Conservation (phyloP, 2,113 vertebrate species). For the Brachypodius melanocephalos region DNA sequence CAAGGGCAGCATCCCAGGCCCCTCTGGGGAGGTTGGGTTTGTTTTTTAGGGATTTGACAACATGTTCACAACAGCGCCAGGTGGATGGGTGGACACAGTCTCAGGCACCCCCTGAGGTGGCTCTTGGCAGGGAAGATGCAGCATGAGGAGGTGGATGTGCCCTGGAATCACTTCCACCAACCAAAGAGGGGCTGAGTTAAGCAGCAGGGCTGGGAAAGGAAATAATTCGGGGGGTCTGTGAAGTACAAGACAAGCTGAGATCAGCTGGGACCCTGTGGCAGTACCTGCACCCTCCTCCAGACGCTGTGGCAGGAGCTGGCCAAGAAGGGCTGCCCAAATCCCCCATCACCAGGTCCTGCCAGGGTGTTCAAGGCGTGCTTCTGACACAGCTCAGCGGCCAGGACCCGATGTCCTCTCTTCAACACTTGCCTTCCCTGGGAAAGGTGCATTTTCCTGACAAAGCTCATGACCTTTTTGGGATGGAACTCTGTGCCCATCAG, state of each 20-base stretch:
- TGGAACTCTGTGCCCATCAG: not conserved
- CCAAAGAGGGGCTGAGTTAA: not conserved
- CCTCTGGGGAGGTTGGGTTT: not conserved
- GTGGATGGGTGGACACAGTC: not conserved
- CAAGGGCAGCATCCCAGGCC: not conserved
- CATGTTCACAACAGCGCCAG: rapidly evolving
- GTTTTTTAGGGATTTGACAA: not conserved
- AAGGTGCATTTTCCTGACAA: rapidly evolving
- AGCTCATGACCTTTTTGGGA: not conserved
- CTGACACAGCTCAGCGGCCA: rapidly evolving
- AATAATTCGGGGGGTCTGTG: not conserved
- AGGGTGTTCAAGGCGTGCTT: not conserved
- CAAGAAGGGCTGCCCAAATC: not conserved
- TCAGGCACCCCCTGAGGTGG: not conserved
- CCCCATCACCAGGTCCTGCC: rapidly evolving
- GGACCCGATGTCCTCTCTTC: not conserved
- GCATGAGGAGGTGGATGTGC: not conserved
- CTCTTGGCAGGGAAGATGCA: not conserved
- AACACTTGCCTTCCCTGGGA: rapidly evolving
- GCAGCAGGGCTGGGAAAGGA: not conserved
- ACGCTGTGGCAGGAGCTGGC: not conserved
- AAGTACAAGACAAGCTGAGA: not conserved
- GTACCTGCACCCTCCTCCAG: not conserved
- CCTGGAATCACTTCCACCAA: no score
- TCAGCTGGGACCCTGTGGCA: not conserved